phyloP scores from a whole-genome alignment of 2,797 vertebrate species.

The Coregonus suidteri region DNA sequence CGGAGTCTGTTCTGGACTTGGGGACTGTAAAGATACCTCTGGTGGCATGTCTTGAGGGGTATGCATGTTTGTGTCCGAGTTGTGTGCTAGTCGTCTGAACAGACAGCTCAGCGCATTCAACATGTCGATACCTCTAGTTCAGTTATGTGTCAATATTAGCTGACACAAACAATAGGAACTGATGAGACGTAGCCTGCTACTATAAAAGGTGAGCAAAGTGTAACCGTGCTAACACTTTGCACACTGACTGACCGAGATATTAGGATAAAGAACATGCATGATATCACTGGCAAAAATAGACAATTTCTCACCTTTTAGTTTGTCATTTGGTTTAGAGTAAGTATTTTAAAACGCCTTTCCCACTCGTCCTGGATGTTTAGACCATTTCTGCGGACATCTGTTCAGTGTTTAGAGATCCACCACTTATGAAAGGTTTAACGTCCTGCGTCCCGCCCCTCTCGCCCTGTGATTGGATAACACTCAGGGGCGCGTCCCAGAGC shows the following conservation, averaged over 20 bases:
- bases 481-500: rapidly evolving
- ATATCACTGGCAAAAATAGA: not conserved
- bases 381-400: not conserved
- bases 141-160: not conserved
- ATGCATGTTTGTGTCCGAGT: no score
- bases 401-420: not conserved
- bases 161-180: not conserved
- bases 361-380: not conserved
- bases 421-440: constrained; percentile 12
- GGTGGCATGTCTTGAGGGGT: no score
- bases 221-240: not conserved
- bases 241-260: not conserved
- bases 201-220: no score
- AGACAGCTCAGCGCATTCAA: no score
- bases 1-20: no score
- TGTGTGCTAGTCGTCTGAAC: no score
- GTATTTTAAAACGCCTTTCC: not conserved
- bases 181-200: no score
- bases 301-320: not conserved
- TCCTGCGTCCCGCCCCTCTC: not conserved
- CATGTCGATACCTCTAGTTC: no score
- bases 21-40: no score
- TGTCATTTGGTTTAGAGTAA: not conserved
- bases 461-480: constrained; percentile 35
- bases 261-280: not conserved